Evolutionary conservation across 1,140 invertebrate species (phyloP).

Genomic region (Pteromalus puparum): DNA sequence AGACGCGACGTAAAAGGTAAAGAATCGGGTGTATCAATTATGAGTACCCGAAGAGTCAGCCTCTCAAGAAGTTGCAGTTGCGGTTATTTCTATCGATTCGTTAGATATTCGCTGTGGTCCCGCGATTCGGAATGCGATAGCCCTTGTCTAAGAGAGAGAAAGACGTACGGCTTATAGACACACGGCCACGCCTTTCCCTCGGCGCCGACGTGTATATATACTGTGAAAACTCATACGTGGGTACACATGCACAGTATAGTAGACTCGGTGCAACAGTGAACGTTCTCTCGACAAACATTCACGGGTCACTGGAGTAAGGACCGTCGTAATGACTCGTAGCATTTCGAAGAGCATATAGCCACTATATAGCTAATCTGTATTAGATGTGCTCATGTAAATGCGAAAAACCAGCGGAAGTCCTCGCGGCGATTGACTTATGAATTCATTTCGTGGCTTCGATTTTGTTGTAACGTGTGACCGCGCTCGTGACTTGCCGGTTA

Average conservation of each 20-base stretch:
- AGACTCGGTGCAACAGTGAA: slow-evolving; percentile 41
- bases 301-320: slow-evolving; percentile 64
- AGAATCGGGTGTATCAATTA: too few species aligned
- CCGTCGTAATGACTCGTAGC: slow-evolving; percentile 9
- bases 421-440: slow-evolving; percentile 46
- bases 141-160: too few species aligned
- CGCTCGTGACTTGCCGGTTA: too few species aligned
- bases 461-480: not conserved
- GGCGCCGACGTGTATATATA: not conserved
- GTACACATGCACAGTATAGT: not conserved
- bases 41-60: too few species aligned
- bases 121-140: too few species aligned
- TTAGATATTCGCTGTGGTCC: too few species aligned
- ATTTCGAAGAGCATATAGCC: not conserved
- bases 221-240: not conserved
- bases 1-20: too few species aligned
- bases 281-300: slow-evolving; percentile 70
- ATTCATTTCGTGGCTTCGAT: not conserved
- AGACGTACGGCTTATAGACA: too few species aligned
- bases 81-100: too few species aligned
- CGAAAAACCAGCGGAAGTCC: slow-evolving; percentile 21
- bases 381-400: not conserved
- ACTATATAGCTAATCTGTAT: too few species aligned
- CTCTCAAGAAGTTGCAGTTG: too few species aligned
- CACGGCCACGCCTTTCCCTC: too few species aligned